Evolutionary conservation across 2,113 vertebrate genomes (phyloP).

Genomic region (Mormyrus lacerda): DNA sequence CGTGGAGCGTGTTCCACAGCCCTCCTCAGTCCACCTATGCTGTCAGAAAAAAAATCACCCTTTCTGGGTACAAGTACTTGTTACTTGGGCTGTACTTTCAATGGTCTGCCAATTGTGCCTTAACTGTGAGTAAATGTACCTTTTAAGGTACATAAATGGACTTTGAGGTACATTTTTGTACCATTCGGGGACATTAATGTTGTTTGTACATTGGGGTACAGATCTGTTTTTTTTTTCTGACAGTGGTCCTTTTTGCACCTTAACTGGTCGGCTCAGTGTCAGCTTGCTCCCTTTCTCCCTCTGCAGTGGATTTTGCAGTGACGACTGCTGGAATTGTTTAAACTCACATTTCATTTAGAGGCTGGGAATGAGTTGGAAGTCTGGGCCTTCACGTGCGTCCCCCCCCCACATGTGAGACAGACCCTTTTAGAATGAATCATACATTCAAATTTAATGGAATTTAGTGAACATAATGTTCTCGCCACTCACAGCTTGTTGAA

Average conservation of each 20-base stretch:
- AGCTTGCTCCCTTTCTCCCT: no score
- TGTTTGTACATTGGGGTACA: no score
- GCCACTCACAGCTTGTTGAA: neutral
- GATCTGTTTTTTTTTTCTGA: no score
- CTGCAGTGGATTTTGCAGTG: neutral
- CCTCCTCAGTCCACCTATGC: neutral
- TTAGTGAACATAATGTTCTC: constrained; percentile 5
- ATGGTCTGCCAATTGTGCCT: neutral
- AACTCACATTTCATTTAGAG: neutral
- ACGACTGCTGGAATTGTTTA: neutral
- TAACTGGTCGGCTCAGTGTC: no score
- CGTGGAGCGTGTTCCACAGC: neutral
- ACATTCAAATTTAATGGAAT: constrained; percentile 1
- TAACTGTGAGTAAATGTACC: neutral
- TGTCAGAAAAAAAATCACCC: neutral
- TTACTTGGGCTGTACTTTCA: neutral
- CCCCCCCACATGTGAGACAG: neutral
- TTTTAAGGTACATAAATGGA: neutral
- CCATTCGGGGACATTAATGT: no score
- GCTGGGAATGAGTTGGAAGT: neutral
- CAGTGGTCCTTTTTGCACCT: no score
- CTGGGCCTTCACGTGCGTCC: neutral
- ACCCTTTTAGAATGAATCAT: neutral
- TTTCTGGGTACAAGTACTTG: neutral
- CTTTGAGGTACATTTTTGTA: neutral